A percentile compares a stretch with the other conserved stretches of the same genome.
These are phyloP conservation scores for Gymnarchus niloticus DNA, from an alignment of 2,113 vertebrate genomes.

Conservation along the genomic window DNA sequence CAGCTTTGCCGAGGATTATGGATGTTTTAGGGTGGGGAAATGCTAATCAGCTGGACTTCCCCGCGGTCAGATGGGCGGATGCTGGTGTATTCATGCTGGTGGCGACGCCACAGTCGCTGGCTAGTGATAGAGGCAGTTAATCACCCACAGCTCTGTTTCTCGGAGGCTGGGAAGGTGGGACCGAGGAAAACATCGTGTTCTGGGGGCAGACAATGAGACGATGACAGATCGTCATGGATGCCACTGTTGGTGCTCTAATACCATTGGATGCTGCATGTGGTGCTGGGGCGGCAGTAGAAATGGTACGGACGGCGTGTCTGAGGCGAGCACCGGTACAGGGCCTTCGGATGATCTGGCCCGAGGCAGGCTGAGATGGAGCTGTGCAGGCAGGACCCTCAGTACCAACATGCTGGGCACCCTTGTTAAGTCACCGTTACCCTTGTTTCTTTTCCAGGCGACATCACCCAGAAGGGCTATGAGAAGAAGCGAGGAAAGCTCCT, in stretches of 20 bases:
- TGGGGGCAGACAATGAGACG: no score
- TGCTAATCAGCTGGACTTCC: not conserved
- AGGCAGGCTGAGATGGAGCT: constrained; percentile 17
- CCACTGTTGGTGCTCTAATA: not conserved
- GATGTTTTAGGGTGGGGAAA: not conserved
- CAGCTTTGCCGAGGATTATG: not conserved
- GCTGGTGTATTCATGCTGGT: not conserved
- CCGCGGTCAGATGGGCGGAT: not conserved
- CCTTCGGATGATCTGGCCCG: not conserved
- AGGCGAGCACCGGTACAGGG: not conserved
- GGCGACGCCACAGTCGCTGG: not conserved
- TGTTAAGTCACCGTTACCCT: constrained; percentile 39
- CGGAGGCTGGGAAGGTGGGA: not conserved
- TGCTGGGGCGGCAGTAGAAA: not conserved
- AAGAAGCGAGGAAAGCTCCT: constrained; percentile 74
- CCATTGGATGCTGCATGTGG: no score
- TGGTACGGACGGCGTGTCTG: not conserved
- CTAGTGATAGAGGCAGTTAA: not conserved
- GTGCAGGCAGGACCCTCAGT: no score
- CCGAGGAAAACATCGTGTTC: not conserved
- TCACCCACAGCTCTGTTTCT: not conserved
- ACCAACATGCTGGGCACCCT: constrained; percentile 37
- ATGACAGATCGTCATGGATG: not conserved
- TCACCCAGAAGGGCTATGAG: constrained; percentile 78
- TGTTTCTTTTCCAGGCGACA: constrained; percentile 65